Evolutionary conservation across 2,113 vertebrate species (phyloP).

Genomic region (Gasterosteus nipponicus): DNA sequence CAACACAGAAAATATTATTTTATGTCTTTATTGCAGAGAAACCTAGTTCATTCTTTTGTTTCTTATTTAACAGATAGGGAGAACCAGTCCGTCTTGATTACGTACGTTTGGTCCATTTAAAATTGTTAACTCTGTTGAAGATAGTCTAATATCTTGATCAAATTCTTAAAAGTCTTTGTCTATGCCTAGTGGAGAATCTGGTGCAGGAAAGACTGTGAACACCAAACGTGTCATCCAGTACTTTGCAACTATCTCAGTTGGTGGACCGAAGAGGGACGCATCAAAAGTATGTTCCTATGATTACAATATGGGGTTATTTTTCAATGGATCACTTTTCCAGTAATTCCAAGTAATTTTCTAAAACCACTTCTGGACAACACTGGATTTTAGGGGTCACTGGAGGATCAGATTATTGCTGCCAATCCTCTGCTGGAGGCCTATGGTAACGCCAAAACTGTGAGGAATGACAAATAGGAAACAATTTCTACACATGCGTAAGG

Average conservation of each 20-base stretch:
- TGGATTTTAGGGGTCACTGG: constrained; percentile 61
- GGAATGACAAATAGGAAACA: constrained; percentile 69
- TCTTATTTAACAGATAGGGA: constrained; percentile 66
- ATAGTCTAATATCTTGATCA: not conserved
- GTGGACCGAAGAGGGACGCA: constrained; percentile 44
- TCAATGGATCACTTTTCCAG: no score
- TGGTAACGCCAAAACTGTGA: constrained; percentile 72
- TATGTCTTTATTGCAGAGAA: not conserved
- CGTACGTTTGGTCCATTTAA: constrained; percentile 48
- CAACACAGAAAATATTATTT: not conserved
- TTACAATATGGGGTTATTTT: not conserved
- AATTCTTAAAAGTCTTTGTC: constrained; percentile 20
- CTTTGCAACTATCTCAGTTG: constrained; percentile 72
- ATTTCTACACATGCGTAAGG: not conserved
- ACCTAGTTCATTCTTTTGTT: not conserved
- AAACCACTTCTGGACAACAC: not conserved
- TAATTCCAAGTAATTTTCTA: not conserved
- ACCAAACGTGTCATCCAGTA: constrained; percentile 77
- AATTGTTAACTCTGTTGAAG: not conserved
- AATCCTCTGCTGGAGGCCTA: constrained; percentile 74
- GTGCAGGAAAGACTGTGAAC: constrained; percentile 77
- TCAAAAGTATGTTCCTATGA: constrained; percentile 20
- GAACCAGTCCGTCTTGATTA: constrained; percentile 75
- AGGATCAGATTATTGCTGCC: constrained; percentile 73
- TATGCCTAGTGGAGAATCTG: constrained; percentile 71